Percentiles rank a stretch among this genome's conserved stretches.
phyloP scores from a whole-genome alignment of 2,888 invertebrate species.

The Stenichneumon culpator region DNA sequence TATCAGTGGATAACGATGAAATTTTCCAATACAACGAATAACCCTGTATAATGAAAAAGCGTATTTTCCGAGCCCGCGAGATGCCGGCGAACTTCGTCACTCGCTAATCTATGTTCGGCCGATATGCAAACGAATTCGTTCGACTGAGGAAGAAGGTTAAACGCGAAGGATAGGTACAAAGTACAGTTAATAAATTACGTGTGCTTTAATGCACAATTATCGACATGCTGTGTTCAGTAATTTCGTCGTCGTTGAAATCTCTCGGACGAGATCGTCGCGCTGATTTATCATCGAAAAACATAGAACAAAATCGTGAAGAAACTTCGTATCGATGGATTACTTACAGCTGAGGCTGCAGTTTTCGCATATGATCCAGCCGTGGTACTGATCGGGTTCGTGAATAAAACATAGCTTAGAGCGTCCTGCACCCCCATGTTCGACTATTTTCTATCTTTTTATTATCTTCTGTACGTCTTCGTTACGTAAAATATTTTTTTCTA shows the following conservation, averaged over 20 bases:
- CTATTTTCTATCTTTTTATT: not conserved
- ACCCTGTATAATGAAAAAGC: not conserved
- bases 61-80: not conserved
- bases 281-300: not conserved
- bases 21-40: not conserved
- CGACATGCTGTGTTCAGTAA: not conserved
- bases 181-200: not conserved
- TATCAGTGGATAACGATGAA: not conserved
- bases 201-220: not conserved
- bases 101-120: not conserved
- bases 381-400: slow-evolving; percentile 77
- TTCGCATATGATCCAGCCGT: slow-evolving; percentile 73
- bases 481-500: not conserved
- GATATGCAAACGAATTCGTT: not conserved
- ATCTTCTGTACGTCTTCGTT: not conserved
- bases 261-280: not conserved
- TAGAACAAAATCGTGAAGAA: not conserved
- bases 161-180: not conserved
- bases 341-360: slow-evolving; percentile 74
- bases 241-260: not conserved
- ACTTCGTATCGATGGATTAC: slow-evolving; percentile 55
- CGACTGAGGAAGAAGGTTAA: not conserved
- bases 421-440: slow-evolving; percentile 76
- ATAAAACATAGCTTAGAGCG: slow-evolving; percentile 74
- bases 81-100: not conserved